phyloP scores from a whole-genome alignment of 2,113 vertebrate species.

The Leptobrachium leishanense region DNA sequence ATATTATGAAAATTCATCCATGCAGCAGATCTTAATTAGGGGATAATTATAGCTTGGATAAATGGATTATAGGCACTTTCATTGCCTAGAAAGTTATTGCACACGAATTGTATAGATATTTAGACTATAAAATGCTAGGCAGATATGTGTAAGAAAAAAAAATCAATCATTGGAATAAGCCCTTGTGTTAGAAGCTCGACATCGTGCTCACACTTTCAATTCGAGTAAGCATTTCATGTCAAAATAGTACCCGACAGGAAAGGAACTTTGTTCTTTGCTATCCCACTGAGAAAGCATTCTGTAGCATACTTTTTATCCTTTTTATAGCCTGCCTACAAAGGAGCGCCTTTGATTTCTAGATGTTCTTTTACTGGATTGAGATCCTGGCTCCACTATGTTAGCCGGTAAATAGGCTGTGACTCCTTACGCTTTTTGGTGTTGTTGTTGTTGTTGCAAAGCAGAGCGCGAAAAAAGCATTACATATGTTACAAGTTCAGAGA shows the following conservation, averaged over 20 bases:
- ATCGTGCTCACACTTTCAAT: constrained; percentile 57
- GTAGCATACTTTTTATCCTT: constrained; percentile 60
- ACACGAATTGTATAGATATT: neutral
- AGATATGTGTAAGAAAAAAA: neutral
- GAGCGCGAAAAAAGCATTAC: constrained; percentile 66
- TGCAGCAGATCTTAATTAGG: too few relatives aligned
- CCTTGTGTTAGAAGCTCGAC: neutral
- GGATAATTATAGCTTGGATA: too few relatives aligned
- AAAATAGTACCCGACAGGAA: constrained; percentile 48
- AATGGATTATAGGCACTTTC: too few relatives aligned
- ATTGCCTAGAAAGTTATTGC: too few relatives aligned
- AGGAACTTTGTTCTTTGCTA: constrained; percentile 64
- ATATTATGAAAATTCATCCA: too few relatives aligned
- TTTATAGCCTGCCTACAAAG: constrained; percentile 70
- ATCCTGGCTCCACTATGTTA: constrained; percentile 74
- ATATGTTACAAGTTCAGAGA: constrained; percentile 72
- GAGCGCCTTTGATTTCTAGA: constrained; percentile 81
- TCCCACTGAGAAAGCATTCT: constrained; percentile 65
- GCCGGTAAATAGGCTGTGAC: constrained; percentile 76
- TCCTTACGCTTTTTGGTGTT: constrained; percentile 67
- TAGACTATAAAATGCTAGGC: neutral
- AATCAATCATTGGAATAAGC: too few relatives aligned
- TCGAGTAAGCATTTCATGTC: constrained; percentile 31
- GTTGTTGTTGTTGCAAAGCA: constrained; percentile 64
- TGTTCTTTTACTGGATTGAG: constrained; percentile 78